These are phyloP conservation scores for Amphilophus citrinellus DNA, from an alignment of 2,113 vertebrate species.

Conservation along the genomic window DNA sequence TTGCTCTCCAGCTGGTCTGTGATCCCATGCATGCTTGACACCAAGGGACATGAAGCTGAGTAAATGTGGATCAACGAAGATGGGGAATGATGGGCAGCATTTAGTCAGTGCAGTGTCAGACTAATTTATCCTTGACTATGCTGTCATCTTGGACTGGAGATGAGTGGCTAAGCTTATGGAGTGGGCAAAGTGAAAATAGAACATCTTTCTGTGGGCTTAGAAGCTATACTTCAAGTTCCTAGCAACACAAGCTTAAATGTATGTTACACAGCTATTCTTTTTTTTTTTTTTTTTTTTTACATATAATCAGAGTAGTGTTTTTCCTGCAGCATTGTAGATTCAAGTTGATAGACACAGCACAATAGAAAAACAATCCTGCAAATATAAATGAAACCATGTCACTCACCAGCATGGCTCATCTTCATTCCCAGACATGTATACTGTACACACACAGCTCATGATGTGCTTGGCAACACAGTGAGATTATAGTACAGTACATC, in stretches of 20 bases:
- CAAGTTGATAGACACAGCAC: background rate
- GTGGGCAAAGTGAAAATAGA: conserved; percentile 40
- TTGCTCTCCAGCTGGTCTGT: conserved; percentile 53
- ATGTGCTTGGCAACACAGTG: conserved; percentile 46
- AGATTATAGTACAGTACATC: conserved; percentile 44
- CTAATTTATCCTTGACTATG: conserved; percentile 57
- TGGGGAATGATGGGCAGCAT: conserved; percentile 36
- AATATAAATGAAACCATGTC: conserved; percentile 40
- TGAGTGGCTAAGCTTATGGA: conserved; percentile 50
- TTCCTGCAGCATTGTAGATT: background rate
- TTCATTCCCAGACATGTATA: conserved; percentile 27
- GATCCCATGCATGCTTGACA: conserved; percentile 31
- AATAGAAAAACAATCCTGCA: conserved; percentile 9
- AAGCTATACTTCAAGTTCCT: conserved; percentile 21
- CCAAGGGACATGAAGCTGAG: conserved; percentile 37
- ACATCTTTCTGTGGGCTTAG: conserved; percentile 52
- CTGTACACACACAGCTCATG: conserved; percentile 24
- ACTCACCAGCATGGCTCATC: conserved; percentile 47
- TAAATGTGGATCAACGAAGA: conserved; percentile 33
- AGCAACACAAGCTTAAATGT: conserved; percentile 29
- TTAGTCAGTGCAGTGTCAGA: conserved; percentile 53
- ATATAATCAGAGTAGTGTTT: background rate
- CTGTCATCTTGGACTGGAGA: conserved; percentile 49
- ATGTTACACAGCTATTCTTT: background rate
- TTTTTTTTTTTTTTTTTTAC: background rate